phyloP scores from a whole-genome alignment of 2,888 invertebrate species.

The Apocheima hispidaria region DNA sequence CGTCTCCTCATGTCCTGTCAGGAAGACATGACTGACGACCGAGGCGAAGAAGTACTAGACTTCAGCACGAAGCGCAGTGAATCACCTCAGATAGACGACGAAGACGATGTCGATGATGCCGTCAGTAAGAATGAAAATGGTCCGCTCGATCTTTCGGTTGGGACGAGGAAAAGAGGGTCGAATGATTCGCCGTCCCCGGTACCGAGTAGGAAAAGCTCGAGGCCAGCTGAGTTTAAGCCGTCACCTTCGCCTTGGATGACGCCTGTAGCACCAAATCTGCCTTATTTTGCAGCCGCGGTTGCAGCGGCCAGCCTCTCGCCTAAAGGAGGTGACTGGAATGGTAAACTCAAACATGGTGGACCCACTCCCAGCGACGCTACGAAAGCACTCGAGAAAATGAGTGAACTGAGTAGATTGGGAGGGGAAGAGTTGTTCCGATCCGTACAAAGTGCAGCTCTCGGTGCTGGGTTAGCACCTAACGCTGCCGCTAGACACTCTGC shows the following conservation, averaged over 20 bases:
- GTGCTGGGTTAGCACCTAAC: constrained; percentile 81
- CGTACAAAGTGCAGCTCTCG: constrained; percentile 83
- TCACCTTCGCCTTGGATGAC: constrained; percentile 92
- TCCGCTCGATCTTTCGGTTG: constrained; percentile 93
- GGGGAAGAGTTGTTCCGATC: constrained; percentile 91
- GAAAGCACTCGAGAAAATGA: constrained; percentile 96
- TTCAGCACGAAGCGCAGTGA: constrained; percentile 91
- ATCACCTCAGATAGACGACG: constrained; percentile 76
- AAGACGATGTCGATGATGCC: constrained; percentile 88
- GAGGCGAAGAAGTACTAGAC: constrained; percentile 89
- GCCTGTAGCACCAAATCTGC: constrained; percentile 91
- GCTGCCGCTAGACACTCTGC: constrained; percentile 93
- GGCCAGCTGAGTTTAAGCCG: constrained; percentile 89
- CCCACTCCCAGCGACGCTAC: constrained; percentile 93
- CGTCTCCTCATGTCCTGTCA: constrained; percentile 92
- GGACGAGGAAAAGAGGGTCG: constrained; percentile 90
- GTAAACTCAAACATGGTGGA: constrained; percentile 89
- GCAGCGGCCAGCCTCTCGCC: constrained; percentile 92
- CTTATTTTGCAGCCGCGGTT: constrained; percentile 93
- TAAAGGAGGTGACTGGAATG: constrained; percentile 91
- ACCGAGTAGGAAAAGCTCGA: constrained; percentile 88
- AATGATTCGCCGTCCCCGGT: constrained; percentile 88
- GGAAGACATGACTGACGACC: constrained; percentile 88
- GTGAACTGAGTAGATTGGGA: constrained; percentile 93
- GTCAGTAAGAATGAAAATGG: constrained; percentile 90